Evolutionary conservation across 2,888 invertebrate genomes (phyloP).

Genomic region (Pherbina coryleti): DNA sequence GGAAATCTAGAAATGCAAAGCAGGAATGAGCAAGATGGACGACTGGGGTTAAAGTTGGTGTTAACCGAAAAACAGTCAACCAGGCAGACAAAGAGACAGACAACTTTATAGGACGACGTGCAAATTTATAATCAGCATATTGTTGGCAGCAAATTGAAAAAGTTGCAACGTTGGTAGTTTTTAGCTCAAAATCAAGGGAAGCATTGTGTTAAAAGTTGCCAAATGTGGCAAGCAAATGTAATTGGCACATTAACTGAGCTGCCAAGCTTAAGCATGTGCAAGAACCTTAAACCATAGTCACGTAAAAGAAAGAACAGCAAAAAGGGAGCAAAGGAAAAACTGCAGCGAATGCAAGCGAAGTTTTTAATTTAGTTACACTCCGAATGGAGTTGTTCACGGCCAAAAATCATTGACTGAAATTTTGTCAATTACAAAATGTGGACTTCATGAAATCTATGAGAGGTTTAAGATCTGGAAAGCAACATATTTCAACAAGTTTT

Average conservation of each 20-base stretch:
- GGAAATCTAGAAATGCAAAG: too few relatives aligned
- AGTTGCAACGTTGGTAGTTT: not conserved
- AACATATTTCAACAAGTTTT: too few relatives aligned
- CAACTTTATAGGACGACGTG: slow-evolving; percentile 14
- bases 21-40: not conserved
- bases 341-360: not conserved
- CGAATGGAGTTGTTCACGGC: too few relatives aligned
- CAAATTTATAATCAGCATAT: slow-evolving; percentile 27
- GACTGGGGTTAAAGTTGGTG: not conserved
- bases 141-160: slow-evolving; percentile 7
- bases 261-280: too few relatives aligned
- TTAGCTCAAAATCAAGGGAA: not conserved
- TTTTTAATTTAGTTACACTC: not conserved
- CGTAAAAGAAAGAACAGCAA: not conserved
- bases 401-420: too few relatives aligned
- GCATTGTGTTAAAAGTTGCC: not conserved
- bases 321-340: not conserved
- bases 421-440: too few relatives aligned
- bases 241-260: not conserved
- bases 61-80: not conserved
- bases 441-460: too few relatives aligned
- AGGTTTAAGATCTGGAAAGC: too few relatives aligned
- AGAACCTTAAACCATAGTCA: too few relatives aligned
- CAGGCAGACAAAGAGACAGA: not conserved
- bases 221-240: not conserved